Evolutionary conservation across 2,797 vertebrate genomes (phyloP).

Genomic region (Eremophila alpestris): DNA sequence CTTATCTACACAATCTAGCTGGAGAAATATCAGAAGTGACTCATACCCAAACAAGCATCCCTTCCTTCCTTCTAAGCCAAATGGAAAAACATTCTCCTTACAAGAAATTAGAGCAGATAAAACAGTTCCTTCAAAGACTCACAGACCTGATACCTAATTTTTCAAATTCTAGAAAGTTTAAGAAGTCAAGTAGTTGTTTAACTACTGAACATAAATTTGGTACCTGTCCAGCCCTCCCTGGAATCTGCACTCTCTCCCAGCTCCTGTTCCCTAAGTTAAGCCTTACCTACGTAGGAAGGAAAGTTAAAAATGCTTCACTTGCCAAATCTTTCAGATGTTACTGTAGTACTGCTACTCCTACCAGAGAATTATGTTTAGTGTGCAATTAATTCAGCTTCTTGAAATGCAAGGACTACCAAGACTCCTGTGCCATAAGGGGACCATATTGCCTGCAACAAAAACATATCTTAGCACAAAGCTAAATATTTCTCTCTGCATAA

Average conservation of each 20-base stretch:
- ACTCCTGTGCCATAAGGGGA: slow-evolving; percentile 50
- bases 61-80: slow-evolving; percentile 17
- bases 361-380: slow-evolving; percentile 25
- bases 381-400: slow-evolving; percentile 45
- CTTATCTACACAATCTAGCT: slow-evolving; percentile 41
- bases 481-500: slow-evolving; percentile 62
- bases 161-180: background rate
- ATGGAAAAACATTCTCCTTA: background rate
- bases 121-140: background rate
- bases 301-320: background rate
- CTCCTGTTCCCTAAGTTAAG: background rate
- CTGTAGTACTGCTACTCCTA: slow-evolving; percentile 44
- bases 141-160: background rate
- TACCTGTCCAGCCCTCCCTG: background rate
- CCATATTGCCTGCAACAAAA: slow-evolving; percentile 59
- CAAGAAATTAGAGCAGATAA: background rate
- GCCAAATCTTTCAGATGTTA: background rate
- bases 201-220: background rate
- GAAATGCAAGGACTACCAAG: slow-evolving; percentile 20
- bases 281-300: background rate
- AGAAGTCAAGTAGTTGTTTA: background rate
- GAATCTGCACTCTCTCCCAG: background rate
- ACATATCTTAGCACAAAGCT: slow-evolving; percentile 49
- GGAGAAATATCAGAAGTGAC: slow-evolving; percentile 54
- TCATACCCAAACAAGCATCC: slow-evolving; percentile 16